Evolutionary conservation across 64 coral and sea anemone species (phyloP).

Genomic region (Montipora cactus): DNA sequence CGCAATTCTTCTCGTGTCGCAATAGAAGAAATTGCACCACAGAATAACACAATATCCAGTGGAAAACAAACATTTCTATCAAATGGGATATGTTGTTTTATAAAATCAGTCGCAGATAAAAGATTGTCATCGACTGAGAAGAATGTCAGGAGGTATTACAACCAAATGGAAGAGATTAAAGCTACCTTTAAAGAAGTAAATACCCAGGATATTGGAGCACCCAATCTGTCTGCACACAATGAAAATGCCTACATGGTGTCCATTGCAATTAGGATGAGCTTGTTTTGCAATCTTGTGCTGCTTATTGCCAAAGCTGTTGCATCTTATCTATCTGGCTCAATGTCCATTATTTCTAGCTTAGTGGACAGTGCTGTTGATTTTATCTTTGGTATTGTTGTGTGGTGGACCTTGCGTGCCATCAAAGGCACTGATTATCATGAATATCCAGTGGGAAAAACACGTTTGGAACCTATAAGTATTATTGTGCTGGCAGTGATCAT

Average conservation of each 20-base stretch:
- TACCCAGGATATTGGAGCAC: not conserved
- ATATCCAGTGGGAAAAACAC: constrained; percentile 92
- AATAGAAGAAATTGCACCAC: constrained; percentile 87
- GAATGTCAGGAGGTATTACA: constrained; percentile 93
- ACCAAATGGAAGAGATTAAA: constrained; percentile 67
- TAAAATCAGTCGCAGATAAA: not conserved
- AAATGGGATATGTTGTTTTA: constrained; percentile 12
- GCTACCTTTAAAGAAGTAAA: constrained; percentile 61
- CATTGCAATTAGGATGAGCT: constrained; percentile 71
- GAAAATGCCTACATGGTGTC: not conserved
- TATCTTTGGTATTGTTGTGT: constrained; percentile 84
- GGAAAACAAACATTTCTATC: not conserved
- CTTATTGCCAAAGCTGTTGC: constrained; percentile 88
- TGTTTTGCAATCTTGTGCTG: constrained; percentile 79
- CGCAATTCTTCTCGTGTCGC: constrained; percentile 63
- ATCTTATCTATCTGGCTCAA: constrained; percentile 86
- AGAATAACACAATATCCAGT: constrained; percentile 69
- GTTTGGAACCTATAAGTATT: constrained; percentile 90
- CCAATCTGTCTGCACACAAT: not conserved
- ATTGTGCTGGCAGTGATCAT: constrained; percentile 95
- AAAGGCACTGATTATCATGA: constrained; percentile 90
- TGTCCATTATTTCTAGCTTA: constrained; percentile 96
- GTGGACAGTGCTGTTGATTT: constrained; percentile 96
- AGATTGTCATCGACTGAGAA: constrained; percentile 27
- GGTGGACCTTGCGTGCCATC: constrained; percentile 85